Conservation (phyloP, 2,888 invertebrate genomes). For the Hirtodrosophila cameraria region DNA sequence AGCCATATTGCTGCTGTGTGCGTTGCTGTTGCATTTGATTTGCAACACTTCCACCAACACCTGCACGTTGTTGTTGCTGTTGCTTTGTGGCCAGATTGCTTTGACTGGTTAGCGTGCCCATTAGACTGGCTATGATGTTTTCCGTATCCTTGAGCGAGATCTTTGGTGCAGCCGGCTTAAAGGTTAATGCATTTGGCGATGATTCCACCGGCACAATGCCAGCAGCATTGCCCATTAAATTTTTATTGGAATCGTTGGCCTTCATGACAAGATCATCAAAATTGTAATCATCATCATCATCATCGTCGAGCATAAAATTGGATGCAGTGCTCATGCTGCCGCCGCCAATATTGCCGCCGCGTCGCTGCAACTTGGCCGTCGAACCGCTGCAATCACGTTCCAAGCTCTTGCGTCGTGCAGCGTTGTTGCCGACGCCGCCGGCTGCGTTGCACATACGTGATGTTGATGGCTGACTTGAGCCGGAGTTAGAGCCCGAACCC, state of each 20-base stretch:
- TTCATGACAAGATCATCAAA: slow-evolving; percentile 88
- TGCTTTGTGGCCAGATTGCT: slow-evolving; percentile 32
- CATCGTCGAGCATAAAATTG: slow-evolving; percentile 85
- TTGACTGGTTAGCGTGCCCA: slow-evolving; percentile 85
- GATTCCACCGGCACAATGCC: slow-evolving; percentile 47
- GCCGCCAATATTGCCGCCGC: slow-evolving; percentile 13
- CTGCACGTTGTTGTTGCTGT: too few relatives aligned
- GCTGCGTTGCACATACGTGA: not conserved
- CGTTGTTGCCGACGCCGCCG: slow-evolving; percentile 4
- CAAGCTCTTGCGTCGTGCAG: slow-evolving; percentile 33
- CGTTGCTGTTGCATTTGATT: slow-evolving; percentile 19
- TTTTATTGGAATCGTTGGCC: slow-evolving; percentile 67
- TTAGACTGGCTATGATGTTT: slow-evolving; percentile 87
- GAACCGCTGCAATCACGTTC: slow-evolving; percentile 24
- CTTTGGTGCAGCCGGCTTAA: slow-evolving; percentile 76
- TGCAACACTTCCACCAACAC: too few relatives aligned
- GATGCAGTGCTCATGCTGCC: slow-evolving; percentile 70
- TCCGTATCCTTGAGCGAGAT: slow-evolving; percentile 85
- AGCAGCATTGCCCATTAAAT: not conserved
- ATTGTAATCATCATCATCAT: slow-evolving; percentile 92
- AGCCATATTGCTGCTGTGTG: slow-evolving; percentile 5
- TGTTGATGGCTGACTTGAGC: too few relatives aligned
- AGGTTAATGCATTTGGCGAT: slow-evolving; percentile 72
- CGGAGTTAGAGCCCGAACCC: not conserved
- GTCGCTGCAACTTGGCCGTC: slow-evolving; percentile 22